A percentile compares a stretch with the other conserved stretches of the same genome.
These are phyloP conservation scores for Eurytoma adleriae DNA, from an alignment of 2,888 invertebrate species.

Conservation along the genomic window DNA sequence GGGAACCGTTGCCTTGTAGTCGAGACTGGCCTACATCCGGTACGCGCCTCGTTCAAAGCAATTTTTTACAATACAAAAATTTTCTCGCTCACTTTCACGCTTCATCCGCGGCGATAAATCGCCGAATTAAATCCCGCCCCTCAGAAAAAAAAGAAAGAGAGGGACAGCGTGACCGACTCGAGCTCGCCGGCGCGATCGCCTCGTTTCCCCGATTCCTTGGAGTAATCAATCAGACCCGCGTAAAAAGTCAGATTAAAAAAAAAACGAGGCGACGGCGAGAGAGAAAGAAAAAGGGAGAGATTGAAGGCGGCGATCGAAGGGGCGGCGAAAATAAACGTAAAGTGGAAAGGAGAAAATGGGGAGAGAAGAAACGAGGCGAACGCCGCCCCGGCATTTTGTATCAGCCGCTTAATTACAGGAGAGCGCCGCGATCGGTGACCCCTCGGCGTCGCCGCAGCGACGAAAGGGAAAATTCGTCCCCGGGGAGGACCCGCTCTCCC, in stretches of 20 bases:
- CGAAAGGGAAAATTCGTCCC: constrained; percentile 48
- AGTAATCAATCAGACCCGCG: constrained; percentile 49
- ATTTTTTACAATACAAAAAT: constrained; percentile 37
- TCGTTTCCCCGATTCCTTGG: constrained; percentile 40
- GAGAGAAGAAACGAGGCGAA: constrained; percentile 18
- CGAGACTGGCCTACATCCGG: not conserved
- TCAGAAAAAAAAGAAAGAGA: not conserved
- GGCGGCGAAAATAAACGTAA: constrained; percentile 36
- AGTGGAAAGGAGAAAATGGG: constrained; percentile 17
- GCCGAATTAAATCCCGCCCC: constrained; percentile 38
- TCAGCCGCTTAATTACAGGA: constrained; percentile 56
- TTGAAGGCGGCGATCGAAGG: constrained; percentile 35
- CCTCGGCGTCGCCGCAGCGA: constrained; percentile 12
- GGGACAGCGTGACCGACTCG: not conserved
- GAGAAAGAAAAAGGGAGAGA: constrained; percentile 39
- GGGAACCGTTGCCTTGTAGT: not conserved
- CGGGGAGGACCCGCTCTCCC: not conserved
- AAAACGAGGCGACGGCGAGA: not conserved
- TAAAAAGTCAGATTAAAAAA: constrained; percentile 38
- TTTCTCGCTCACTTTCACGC: not conserved
- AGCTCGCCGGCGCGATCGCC: constrained; percentile 4
- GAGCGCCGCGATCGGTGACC: constrained; percentile 25
- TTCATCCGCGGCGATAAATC: constrained; percentile 39
- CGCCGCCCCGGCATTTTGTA: constrained; percentile 38
- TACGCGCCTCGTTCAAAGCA: constrained; percentile 12